Evolutionary conservation across 64 coral and sea anemone species (phyloP).

Genomic region (Porites australiensis): DNA sequence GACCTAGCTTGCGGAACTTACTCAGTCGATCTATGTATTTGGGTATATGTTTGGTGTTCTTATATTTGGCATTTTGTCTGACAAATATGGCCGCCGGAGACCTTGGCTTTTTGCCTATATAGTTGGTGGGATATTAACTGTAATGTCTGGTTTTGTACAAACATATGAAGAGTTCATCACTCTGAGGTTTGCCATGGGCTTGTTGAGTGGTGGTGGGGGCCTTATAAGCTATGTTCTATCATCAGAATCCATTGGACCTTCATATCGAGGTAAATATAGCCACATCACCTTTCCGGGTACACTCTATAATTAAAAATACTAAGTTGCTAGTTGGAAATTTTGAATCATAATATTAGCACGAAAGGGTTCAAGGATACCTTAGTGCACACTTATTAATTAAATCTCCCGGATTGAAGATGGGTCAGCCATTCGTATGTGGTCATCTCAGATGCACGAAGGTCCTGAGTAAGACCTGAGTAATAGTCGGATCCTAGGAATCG

Average conservation of each 20-base stretch:
- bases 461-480: no score
- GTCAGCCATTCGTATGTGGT: no score
- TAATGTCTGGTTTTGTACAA: conserved; percentile 66
- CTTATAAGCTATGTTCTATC: conserved; percentile 74
- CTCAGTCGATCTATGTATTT: conserved; percentile 70
- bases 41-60: conserved; percentile 79
- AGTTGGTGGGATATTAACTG: conserved; percentile 37
- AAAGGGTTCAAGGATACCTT: no score
- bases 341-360: no score
- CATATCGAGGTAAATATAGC: conserved; percentile 68
- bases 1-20: conserved; percentile 68
- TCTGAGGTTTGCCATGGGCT: conserved; percentile 58
- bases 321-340: no score
- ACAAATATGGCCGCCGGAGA: conserved; percentile 73
- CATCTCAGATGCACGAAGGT: no score
- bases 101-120: conserved; percentile 58
- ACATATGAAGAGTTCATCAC: conserved; percentile 65
- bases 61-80: conserved; percentile 70
- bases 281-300: no score
- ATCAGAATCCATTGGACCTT: conserved; percentile 77
- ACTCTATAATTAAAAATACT: no score
- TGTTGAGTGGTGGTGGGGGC: conserved; percentile 67
- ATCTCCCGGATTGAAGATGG: no score
- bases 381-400: no score
- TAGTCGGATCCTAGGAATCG: no score